These are phyloP conservation scores for Phaethornis superciliosus DNA, from an alignment of 2,113 vertebrate species.

Conservation along the genomic window DNA sequence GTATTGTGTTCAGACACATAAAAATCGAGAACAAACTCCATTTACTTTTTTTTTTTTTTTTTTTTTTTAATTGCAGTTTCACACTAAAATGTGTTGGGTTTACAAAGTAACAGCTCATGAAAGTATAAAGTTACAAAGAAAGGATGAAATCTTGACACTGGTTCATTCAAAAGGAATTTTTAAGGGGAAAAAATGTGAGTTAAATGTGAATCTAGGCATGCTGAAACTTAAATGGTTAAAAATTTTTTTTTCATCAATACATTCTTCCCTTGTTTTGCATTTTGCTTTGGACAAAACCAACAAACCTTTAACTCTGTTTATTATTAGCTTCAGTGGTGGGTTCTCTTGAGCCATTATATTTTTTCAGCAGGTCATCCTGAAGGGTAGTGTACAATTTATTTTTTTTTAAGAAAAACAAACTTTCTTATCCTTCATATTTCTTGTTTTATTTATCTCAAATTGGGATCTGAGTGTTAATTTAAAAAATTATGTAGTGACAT, in stretches of 20 bases:
- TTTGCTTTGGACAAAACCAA: neutral
- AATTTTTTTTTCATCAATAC: neutral
- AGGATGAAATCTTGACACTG: neutral
- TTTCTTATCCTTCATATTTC: neutral
- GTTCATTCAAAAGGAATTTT: neutral
- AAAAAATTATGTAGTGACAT: neutral
- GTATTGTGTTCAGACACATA: neutral
- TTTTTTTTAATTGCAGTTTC: neutral
- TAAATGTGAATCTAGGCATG: neutral
- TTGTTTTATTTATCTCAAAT: conserved; percentile 37
- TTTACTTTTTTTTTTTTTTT: neutral
- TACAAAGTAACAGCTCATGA: neutral
- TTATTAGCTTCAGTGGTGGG: neutral
- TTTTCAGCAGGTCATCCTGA: neutral
- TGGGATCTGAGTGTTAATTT: conserved; percentile 1
- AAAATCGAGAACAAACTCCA: neutral
- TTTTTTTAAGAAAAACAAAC: neutral
- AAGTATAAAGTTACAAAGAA: neutral
- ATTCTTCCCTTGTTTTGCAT: neutral
- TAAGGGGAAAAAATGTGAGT: neutral
- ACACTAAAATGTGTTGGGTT: neutral
- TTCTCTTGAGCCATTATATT: neutral
- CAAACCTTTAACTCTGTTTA: neutral
- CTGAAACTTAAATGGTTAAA: conserved; percentile 1
- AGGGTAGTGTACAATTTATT: neutral